These are phyloP conservation scores for Poeciliopsis occidentalis DNA, from an alignment of 2,113 vertebrate genomes.

Conservation along the genomic window DNA sequence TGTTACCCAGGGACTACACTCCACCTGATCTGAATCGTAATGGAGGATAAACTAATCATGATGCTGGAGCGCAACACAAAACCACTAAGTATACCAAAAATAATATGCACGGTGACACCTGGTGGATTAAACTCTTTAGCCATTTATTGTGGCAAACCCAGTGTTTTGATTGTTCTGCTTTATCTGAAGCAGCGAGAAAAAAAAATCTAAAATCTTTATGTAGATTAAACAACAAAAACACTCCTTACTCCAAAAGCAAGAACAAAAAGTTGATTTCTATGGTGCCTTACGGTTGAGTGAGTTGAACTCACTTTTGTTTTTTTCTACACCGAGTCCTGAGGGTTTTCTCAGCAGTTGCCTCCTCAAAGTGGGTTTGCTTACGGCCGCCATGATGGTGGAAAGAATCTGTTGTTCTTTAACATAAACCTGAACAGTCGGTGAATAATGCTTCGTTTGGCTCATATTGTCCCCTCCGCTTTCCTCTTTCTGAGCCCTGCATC, in stretches of 20 bases:
- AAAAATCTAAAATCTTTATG: too few relatives aligned
- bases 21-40: slow-evolving; percentile 17
- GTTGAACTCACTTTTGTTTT: background rate
- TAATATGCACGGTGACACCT: too few relatives aligned
- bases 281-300: background rate
- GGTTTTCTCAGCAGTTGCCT: background rate
- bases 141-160: background rate
- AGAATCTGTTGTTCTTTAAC: background rate
- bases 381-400: too few relatives aligned
- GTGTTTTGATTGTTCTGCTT: background rate
- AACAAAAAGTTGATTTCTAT: background rate
- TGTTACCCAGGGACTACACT: background rate
- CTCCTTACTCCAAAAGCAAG: background rate
- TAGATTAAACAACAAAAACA: too few relatives aligned
- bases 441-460: background rate
- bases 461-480: background rate
- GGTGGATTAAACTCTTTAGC: background rate
- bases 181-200: background rate
- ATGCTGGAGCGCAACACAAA: background rate
- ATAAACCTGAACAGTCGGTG: background rate
- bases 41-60: slow-evolving; percentile 39
- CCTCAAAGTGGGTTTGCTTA: background rate
- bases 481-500: background rate
- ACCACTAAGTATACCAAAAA: too few relatives aligned
- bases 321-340: background rate